These are phyloP conservation scores for Apaloderma vittatum DNA, from an alignment of 2,113 vertebrate genomes.

Conservation along the genomic window DNA sequence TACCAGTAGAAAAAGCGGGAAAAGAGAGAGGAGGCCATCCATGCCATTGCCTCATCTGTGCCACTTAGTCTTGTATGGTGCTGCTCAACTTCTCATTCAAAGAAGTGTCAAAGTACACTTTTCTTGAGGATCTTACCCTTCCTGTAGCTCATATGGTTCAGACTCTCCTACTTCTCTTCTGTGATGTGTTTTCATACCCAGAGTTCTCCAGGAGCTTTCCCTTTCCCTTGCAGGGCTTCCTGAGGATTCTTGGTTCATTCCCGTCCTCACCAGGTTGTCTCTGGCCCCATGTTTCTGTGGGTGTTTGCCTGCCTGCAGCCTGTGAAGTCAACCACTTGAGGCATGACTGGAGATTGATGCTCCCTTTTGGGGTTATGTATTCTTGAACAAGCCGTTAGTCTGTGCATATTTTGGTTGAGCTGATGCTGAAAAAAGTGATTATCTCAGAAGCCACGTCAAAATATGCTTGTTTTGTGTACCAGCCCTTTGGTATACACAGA, in stretches of 20 bases:
- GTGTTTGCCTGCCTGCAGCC: background rate
- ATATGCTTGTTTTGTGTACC: background rate
- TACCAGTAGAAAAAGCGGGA: background rate
- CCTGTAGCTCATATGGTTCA: background rate
- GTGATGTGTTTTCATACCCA: background rate
- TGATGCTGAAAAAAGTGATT: background rate
- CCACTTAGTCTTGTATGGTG: background rate
- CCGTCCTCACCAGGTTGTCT: background rate
- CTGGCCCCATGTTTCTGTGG: background rate
- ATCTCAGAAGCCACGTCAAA: background rate
- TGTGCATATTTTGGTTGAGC: background rate
- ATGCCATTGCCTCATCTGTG: background rate
- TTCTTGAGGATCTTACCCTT: background rate
- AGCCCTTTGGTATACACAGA: background rate
- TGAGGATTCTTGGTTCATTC: background rate
- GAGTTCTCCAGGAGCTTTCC: background rate
- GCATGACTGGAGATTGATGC: background rate
- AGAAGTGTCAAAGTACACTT: background rate
- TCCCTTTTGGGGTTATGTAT: background rate
- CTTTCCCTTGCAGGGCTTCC: background rate
- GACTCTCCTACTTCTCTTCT: background rate
- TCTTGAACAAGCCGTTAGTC: background rate
- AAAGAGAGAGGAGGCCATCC: background rate
- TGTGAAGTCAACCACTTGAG: background rate
- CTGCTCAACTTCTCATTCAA: background rate